Base-by-base conservation (phyloP, 2,797 vertebrate genomes). In the Mycteria americana region DNA sequence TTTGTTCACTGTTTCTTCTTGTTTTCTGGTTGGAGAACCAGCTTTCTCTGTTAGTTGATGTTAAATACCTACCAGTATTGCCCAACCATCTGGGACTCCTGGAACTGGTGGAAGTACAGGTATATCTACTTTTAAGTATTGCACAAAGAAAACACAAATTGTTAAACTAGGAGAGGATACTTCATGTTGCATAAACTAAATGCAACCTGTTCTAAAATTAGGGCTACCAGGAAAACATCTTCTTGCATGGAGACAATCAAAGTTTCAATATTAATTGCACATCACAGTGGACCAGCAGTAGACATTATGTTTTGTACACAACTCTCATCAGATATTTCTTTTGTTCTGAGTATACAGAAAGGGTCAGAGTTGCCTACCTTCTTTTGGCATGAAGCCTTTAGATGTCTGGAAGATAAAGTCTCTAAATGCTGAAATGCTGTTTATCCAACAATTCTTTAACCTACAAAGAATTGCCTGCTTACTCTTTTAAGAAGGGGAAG, bases 261-360 rank as follows among this genome's bases (percentile, higher is more conserved):
- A 93, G 10, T 37, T 18, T 95, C 92, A 90, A 70, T 97, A 97
- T 88, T 95, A 97, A 97, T 93, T 93, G 94, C 63, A 95, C 90
- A 88, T 10, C 54, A 95, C 30, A 43, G 85, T 57, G 81, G 87
- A 76, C 85, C n/a, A 63, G 69, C 45, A 33, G 35, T 13, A 46
- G 39, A 53, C 81, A 89, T 60, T 43, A 60, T 16, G 18, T 43
- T 82, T 84, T 5, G n/a, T 92, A 91, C 57, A 93, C n/a, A 51
- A 75, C 33, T 46, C 78, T 95, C 75, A 73, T 85, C 90, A 95
- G 81, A 51, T 92, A 82, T 59, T 95, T 89, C 53, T 93, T 96
- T 92, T 89, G 59, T 78, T 93, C 57, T 45, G 57, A 92, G 69
- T 78, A 72, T 51, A 94, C 24, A 87, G 85, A 81, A 96, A 95